Conservation (phyloP, 2,797 vertebrate genomes). For the Eospalax fontanierii region DNA sequence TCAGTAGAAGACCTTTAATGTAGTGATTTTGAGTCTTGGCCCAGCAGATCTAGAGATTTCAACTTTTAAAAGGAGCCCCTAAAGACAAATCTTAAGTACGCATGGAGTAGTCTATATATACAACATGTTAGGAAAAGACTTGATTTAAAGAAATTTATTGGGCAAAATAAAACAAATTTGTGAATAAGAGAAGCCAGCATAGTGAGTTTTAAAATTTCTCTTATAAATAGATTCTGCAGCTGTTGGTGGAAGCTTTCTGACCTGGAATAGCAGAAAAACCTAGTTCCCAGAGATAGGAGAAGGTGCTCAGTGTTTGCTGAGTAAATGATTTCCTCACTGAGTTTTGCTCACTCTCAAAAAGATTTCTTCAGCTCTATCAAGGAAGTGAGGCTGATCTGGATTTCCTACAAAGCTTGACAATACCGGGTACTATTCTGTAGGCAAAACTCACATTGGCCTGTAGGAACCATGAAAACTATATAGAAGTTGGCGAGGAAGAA, state of each 20-base stretch:
- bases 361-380: neutral
- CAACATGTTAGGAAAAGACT: neutral
- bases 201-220: neutral
- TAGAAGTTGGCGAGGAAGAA: neutral
- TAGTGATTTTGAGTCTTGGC: neutral
- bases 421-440: neutral
- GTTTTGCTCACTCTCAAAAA: neutral
- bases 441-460: neutral
- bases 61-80: neutral
- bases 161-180: slow-evolving; percentile 26
- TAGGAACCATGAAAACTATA: neutral
- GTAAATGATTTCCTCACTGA: neutral
- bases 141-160: neutral
- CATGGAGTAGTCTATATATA: neutral
- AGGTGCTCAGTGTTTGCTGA: neutral
- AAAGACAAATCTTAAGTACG: neutral
- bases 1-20: too few relatives aligned
- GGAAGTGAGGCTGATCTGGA: neutral
- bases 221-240: neutral
- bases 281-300: neutral
- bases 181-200: neutral
- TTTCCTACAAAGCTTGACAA: neutral
- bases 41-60: neutral
- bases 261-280: neutral
- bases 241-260: neutral